Evolutionary conservation across 2,888 invertebrate species (phyloP).

Genomic region (Pammene fasciana): DNA sequence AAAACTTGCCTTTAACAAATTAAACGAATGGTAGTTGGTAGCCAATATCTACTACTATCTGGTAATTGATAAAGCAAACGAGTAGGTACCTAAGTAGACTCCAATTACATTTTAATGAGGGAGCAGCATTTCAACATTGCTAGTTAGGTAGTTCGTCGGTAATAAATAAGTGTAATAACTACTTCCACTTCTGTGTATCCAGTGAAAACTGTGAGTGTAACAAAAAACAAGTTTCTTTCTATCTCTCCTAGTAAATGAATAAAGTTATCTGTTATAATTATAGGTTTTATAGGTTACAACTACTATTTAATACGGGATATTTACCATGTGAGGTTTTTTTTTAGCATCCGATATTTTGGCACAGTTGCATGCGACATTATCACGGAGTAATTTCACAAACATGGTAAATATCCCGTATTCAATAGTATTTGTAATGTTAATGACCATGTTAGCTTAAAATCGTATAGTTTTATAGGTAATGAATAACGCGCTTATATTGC

Average conservation of each 20-base stretch:
- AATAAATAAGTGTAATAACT: background rate
- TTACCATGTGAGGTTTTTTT: too few relatives aligned
- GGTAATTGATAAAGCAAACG: slow-evolving; percentile 15
- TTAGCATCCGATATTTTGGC: too few relatives aligned
- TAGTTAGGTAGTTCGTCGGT: background rate
- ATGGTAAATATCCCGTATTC: too few relatives aligned
- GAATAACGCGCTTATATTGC: too few relatives aligned
- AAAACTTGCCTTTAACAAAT: slow-evolving; percentile 7
- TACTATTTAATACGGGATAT: too few relatives aligned
- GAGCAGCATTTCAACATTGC: background rate
- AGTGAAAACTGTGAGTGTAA: background rate
- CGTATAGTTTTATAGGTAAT: too few relatives aligned
- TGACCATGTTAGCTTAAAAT: too few relatives aligned
- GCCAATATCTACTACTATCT: background rate
- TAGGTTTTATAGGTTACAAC: too few relatives aligned
- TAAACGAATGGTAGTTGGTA: background rate
- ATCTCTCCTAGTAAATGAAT: background rate
- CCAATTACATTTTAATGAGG: slow-evolving; percentile 16
- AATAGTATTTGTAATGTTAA: too few relatives aligned
- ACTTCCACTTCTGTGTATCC: background rate
- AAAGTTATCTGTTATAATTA: too few relatives aligned
- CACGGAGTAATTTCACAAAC: too few relatives aligned
- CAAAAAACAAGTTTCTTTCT: background rate
- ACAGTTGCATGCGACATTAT: too few relatives aligned
- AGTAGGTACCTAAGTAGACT: background rate